Conservation (phyloP, 2,113 vertebrate species). For the Mus pahari region DNA sequence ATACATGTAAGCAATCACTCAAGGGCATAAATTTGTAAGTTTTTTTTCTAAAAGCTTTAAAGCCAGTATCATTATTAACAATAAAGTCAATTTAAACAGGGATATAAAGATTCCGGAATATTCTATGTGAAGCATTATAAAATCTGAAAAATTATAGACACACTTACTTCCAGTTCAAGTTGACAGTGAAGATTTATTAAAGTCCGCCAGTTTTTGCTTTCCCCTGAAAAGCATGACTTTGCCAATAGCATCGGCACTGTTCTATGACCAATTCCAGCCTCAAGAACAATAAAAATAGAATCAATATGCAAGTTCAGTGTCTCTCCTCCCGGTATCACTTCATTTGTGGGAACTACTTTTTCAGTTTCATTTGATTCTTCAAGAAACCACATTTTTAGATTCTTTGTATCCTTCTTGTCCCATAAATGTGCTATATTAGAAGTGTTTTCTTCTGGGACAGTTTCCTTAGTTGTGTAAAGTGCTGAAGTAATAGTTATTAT, state of each 20-base stretch:
- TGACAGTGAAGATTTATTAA: slow-evolving; percentile 93
- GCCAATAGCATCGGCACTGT: slow-evolving; percentile 98
- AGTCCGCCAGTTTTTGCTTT: slow-evolving; percentile 95
- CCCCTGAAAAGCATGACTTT: slow-evolving; percentile 93
- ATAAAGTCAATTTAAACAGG: slow-evolving; percentile 23
- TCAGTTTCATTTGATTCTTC: slow-evolving; percentile 91
- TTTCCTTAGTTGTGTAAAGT: slow-evolving; percentile 91
- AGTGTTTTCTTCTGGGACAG: slow-evolving; percentile 87
- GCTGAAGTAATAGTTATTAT: slow-evolving; percentile 97
- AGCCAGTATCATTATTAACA: not conserved
- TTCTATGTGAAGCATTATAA: not conserved
- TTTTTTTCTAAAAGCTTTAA: slow-evolving; percentile 19
- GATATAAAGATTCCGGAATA: slow-evolving; percentile 27
- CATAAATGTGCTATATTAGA: slow-evolving; percentile 91
- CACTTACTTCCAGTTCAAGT: slow-evolving; percentile 93
- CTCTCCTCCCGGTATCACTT: slow-evolving; percentile 92
- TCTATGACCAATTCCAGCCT: slow-evolving; percentile 96
- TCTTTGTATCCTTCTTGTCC: slow-evolving; percentile 91
- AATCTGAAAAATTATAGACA: slow-evolving; percentile 10
- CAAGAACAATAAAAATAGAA: slow-evolving; percentile 95
- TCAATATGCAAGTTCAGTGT: slow-evolving; percentile 91
- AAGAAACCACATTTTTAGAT: slow-evolving; percentile 96
- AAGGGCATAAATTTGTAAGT: slow-evolving; percentile 10
- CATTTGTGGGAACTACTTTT: slow-evolving; percentile 78
- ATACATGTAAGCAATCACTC: not conserved